Conservation (phyloP, 1,140 invertebrate genomes). For the Melitaea cinxia region DNA sequence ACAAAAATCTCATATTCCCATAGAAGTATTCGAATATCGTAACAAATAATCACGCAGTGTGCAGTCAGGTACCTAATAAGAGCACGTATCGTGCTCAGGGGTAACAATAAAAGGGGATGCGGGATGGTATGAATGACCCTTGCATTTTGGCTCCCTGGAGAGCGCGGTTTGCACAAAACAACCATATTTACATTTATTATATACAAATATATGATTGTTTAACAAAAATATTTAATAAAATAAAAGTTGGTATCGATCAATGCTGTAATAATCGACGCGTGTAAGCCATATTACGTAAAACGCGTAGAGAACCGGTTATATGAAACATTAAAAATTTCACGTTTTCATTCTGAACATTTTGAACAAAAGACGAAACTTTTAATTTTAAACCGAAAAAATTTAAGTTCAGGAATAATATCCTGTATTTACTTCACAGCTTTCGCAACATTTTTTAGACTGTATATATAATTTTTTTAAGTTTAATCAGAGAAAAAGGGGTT, state of each 20-base stretch:
- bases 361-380: constrained; percentile 7
- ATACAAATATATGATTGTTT: constrained; percentile 3
- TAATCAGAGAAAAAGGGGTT: neutral
- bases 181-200: constrained; percentile 37
- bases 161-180: constrained; percentile 40
- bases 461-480: neutral
- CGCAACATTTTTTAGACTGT: neutral
- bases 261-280: neutral
- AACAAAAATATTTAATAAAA: too few species aligned
- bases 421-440: neutral
- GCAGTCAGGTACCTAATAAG: constrained; percentile 39
- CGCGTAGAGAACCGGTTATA: neutral
- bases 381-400: constrained; percentile 2
- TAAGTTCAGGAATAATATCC: neutral
- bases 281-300: neutral
- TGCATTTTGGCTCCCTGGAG: constrained; percentile 35
- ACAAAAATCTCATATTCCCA: constrained; percentile 1
- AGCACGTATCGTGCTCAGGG: constrained; percentile 29
- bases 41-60: constrained; percentile 33
- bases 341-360: constrained; percentile 7
- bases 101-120: constrained; percentile 33
- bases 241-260: neutral
- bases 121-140: constrained; percentile 31
- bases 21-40: constrained; percentile 12
- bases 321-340: constrained; percentile 2